Evolutionary conservation across 2,888 invertebrate genomes (phyloP), one percentile per base, ranked within the genome.

Genomic region (Antitype chi): DNA sequence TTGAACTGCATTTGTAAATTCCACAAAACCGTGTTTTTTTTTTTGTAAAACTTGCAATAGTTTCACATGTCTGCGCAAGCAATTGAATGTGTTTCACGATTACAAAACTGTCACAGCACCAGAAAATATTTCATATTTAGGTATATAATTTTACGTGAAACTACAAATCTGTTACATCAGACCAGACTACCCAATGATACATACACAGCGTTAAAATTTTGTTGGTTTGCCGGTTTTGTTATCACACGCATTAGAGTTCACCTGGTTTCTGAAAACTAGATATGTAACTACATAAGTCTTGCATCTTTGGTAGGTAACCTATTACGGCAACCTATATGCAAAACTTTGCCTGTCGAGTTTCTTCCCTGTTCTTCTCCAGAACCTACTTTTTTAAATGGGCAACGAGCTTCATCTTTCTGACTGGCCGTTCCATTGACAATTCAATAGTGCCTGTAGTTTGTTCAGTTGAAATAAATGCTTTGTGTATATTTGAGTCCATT

Each of bases 31-130:
- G 11, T 28, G 15, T 15, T 9, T 53, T 52, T 38, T n/a, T 68
- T 47, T 55, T 32, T 7, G 3, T 52, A 55, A 13, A 43, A 28
- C 3, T 53, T 53, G 3, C 13, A n/a, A 49, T 28, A 8, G 1
- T 59, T 23, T 23, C 25, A 62, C 20, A 32, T 17, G 47, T 0
- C 38, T 28, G 60, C 47, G 66, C 38, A 62, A 62, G 49, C 17
- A 74, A 43, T 68, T 43, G 0, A 68, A 69, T 82, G 38, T 57
- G 25, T 68, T 55, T 59, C 38, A 63, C 64, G 6, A 62, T 75
- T 59, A 17, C 64, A 53, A 49, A 75, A 72, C 17, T 80, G 69
- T 84, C 72, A 38, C 49, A 60, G n/a, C 17, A 74, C 53, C 49
- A 53, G 43, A 66, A 57, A 69, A 43, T 59, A 59, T 59, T 53